Conservation (phyloP, 2,113 vertebrate genomes). For the Rhineura floridana region DNA sequence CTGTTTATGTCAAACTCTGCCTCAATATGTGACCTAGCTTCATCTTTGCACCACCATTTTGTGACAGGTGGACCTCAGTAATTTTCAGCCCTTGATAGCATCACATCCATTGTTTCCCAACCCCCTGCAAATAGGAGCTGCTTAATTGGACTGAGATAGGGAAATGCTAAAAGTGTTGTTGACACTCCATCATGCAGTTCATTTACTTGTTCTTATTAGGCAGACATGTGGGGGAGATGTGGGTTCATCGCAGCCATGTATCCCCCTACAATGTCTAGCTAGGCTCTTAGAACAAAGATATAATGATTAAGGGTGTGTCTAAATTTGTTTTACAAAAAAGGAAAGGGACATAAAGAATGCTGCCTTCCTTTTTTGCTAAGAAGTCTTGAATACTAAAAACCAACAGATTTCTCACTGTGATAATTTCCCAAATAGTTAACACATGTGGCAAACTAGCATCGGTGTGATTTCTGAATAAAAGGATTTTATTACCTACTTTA, state of each 20-base stretch:
- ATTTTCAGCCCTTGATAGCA: not conserved
- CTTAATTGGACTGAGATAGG: not conserved
- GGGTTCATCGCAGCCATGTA: not conserved
- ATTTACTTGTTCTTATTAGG: not conserved
- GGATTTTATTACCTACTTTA: conserved; percentile 36
- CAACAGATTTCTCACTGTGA: not conserved
- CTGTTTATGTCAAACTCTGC: too few relatives aligned
- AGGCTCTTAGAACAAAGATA: not conserved
- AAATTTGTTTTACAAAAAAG: not conserved
- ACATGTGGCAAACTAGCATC: conserved; percentile 50
- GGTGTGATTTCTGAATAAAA: conserved; percentile 65
- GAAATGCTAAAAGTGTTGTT: not conserved
- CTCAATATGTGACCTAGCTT: too few relatives aligned
- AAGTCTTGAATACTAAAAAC: not conserved
- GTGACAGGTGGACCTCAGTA: too few relatives aligned
- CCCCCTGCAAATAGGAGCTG: not conserved
- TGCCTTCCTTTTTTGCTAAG: not conserved
- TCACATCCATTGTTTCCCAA: not conserved
- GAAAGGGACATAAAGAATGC: not conserved
- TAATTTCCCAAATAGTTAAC: conserved; percentile 41
- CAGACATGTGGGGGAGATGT: not conserved
- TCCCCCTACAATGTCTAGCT: not conserved
- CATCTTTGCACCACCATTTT: too few relatives aligned
- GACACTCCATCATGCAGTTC: not conserved
- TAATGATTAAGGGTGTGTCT: not conserved